phyloP scores from a whole-genome alignment of 2,797 vertebrate genomes.

The Falco naumanni region DNA sequence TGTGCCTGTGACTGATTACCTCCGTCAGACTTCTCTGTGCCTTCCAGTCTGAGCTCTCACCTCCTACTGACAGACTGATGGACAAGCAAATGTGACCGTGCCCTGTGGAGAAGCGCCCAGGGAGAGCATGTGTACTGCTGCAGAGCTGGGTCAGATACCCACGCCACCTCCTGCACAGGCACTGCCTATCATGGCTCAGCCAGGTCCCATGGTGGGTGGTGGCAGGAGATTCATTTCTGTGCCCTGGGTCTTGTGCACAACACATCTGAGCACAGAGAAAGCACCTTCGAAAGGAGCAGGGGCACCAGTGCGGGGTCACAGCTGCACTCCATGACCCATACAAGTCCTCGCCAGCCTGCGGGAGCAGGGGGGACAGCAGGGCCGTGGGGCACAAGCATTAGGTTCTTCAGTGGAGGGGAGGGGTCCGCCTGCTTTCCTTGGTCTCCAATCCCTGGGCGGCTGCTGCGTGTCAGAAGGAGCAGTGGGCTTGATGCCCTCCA shows the following conservation, averaged over 20 bases:
- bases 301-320: neutral
- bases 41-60: neutral
- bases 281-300: neutral
- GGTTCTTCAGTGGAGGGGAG: neutral
- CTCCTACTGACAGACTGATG: slow-evolving; percentile 10
- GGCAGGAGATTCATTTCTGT: neutral
- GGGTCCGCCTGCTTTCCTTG: neutral
- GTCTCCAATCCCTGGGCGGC: neutral
- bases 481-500: neutral
- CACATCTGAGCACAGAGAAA: rapidly evolving
- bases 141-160: neutral
- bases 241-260: neutral
- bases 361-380: rapidly evolving
- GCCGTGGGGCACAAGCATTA: neutral
- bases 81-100: neutral
- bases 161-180: neutral
- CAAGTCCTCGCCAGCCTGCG: rapidly evolving
- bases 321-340: neutral
- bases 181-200: rapidly evolving
- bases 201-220: rapidly evolving
- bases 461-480: neutral
- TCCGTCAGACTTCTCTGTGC: neutral
- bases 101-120: neutral
- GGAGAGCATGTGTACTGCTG: neutral
- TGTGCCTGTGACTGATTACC: neutral